Conservation (phyloP, 2,888 invertebrate species). For the Boloria euphrosyne region DNA sequence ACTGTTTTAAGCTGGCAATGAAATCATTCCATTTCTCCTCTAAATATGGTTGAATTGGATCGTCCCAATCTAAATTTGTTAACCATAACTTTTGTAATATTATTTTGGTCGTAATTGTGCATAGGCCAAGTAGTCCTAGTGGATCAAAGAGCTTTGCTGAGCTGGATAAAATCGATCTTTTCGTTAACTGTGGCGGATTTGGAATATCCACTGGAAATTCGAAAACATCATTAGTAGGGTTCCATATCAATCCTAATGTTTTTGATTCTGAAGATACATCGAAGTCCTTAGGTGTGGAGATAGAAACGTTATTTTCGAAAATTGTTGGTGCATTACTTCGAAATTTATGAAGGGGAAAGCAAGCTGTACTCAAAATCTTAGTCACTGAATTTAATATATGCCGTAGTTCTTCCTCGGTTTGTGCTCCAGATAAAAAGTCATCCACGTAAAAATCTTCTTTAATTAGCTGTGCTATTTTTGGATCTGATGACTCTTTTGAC, state of each 20-base stretch:
- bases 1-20: not conserved
- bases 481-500: too few species aligned
- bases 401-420: not conserved
- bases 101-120: slow-evolving; percentile 33
- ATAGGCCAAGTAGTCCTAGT: slow-evolving; percentile 27
- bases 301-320: not conserved
- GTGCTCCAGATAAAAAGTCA: not conserved
- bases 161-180: slow-evolving; percentile 27
- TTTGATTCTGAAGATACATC: not conserved
- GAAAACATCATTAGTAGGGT: not conserved
- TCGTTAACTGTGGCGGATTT: slow-evolving; percentile 17
- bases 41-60: slow-evolving; percentile 26
- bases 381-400: not conserved
- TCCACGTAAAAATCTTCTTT: too few species aligned
- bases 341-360: slow-evolving; percentile 4
- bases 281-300: not conserved
- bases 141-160: slow-evolving; percentile 34
- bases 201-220: not conserved
- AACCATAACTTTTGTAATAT: slow-evolving; percentile 35
- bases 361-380: not conserved
- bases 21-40: slow-evolving; percentile 21
- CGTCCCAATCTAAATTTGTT: slow-evolving; percentile 31
- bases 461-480: too few species aligned
- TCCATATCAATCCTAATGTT: not conserved
- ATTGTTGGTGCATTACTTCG: not conserved